Base-by-base conservation (phyloP, 2,113 vertebrate species). In the Podarcis cretensis region DNA sequence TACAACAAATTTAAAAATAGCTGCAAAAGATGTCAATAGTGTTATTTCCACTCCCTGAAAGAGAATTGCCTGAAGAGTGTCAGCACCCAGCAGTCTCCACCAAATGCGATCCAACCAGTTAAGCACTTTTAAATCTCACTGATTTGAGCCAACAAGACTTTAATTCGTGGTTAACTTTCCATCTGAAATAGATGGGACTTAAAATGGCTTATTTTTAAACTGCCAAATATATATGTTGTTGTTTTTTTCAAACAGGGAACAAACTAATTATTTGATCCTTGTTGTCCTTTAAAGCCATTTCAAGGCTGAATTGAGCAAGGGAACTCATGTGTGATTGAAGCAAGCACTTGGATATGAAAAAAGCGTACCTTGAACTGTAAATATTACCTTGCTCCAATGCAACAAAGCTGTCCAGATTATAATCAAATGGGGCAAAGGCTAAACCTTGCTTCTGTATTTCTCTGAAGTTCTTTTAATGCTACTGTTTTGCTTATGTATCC, bases 331-430 rank as follows among this genome's bases (percentile, higher is more conserved):
- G n/a, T 57, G 12, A 37, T 9, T 25, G 9, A 66, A 68, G 40
- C 6, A 40, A 43, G 23, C n/a, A 84, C 43, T 35, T 10, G 8
- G 40, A 40, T 27, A 20, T 2, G 68, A 2, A 20, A 37, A 14
- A 63, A 83, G 7, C 30, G 27, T 86, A 76, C 77, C 37, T n/a
- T 80, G 83, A 43, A 85, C 25, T 89, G 76, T 73, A 80, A 75
- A 75, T 77, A 74, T 10, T 3, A 35, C 25, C n/a, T 77, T 66
- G 13, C 9, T 75, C 73, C 32, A 76, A 86, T 32, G 79, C n/a
- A 82, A 81, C 59, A 59, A 30, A 35, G 43, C 40, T 57, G 9
- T 81, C 16, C 40, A 75, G 65, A 81, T 73, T 27, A n/a, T 87
- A 43, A 30, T 13, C 25, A 40, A 57, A 40, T 27, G 57, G 76